Evolutionary conservation across 2,113 vertebrate species (phyloP).

Genomic region (Lophura nycthemera): DNA sequence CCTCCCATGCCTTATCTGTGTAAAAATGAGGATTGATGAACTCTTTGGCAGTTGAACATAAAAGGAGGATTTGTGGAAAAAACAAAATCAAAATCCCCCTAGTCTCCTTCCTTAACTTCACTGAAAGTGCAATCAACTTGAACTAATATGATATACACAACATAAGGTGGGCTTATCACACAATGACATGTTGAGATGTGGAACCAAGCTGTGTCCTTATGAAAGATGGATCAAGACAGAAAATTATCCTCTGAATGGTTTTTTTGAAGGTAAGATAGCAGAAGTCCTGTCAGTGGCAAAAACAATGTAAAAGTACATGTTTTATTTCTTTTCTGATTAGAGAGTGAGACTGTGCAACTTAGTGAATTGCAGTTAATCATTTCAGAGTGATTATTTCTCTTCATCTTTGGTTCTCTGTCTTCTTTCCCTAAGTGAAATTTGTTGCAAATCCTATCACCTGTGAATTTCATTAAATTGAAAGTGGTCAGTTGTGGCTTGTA

Average conservation of each 20-base stretch:
- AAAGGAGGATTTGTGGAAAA: neutral
- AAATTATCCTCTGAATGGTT: neutral
- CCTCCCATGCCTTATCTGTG: neutral
- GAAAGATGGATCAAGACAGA: neutral
- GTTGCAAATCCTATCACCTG: neutral
- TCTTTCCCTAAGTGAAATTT: neutral
- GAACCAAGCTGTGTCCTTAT: neutral
- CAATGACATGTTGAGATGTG: neutral
- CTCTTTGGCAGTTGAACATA: neutral
- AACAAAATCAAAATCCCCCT: neutral
- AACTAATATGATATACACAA: neutral
- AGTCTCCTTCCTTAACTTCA: neutral
- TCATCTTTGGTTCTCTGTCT: neutral
- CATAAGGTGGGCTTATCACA: neutral
- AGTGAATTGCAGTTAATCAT: neutral
- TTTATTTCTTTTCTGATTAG: neutral
- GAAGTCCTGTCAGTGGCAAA: neutral
- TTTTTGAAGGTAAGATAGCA: neutral
- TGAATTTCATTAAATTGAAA: neutral
- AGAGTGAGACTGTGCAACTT: neutral
- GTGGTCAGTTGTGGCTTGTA: neutral
- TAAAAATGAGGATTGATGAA: neutral
- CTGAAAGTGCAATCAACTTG: no score
- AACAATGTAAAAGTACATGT: neutral
- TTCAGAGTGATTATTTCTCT: neutral